Evolutionary conservation across 2,797 vertebrate genomes (phyloP).

Genomic region (Neopelma chrysocephalum): DNA sequence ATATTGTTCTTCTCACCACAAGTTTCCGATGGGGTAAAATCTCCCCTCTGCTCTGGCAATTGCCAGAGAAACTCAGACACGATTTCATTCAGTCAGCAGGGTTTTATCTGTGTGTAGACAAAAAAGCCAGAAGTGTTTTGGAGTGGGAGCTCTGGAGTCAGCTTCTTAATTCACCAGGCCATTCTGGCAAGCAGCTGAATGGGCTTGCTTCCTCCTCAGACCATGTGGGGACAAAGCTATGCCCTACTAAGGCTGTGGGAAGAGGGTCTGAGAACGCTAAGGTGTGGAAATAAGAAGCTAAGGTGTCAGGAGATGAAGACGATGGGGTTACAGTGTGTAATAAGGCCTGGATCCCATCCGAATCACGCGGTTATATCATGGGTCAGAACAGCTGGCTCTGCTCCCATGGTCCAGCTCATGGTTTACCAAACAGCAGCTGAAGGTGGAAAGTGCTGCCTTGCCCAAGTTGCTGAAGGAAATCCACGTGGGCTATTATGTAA

Average conservation of each 20-base stretch:
- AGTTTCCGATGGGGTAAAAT: neutral
- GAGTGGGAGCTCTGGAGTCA: neutral
- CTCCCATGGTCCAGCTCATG: neutral
- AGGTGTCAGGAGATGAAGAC: neutral
- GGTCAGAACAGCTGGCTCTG: neutral
- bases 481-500: slow-evolving; percentile 35
- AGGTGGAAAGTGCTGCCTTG: neutral
- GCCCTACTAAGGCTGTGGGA: rapidly evolving
- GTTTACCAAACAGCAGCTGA: neutral
- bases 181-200: neutral
- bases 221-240: neutral
- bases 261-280: neutral
- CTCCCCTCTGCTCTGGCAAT: neutral
- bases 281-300: neutral
- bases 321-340: neutral
- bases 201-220: neutral
- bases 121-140: neutral
- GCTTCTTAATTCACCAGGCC: neutral
- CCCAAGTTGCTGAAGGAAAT: slow-evolving; percentile 37
- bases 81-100: neutral
- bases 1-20: neutral
- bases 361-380: rapidly evolving
- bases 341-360: rapidly evolving
- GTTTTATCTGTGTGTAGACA: neutral
- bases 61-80: neutral